Conservation (phyloP, 2,888 invertebrate genomes). For the Trypoxylon attenuatum region DNA sequence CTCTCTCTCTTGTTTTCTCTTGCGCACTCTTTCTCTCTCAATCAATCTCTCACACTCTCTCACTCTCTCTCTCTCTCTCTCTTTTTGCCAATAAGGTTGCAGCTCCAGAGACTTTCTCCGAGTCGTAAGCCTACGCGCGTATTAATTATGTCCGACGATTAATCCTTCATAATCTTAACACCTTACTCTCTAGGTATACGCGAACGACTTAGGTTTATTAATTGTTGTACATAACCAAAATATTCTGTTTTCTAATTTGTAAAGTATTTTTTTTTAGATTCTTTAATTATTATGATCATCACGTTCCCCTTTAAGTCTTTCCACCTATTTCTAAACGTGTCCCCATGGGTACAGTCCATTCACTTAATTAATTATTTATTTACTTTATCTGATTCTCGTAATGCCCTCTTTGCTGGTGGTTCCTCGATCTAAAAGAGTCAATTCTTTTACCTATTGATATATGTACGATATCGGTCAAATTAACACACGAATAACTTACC, state of each 20-base stretch:
- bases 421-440: constrained; percentile 65
- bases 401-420: constrained; percentile 72
- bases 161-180: constrained; percentile 65
- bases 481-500: constrained; percentile 63
- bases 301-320: constrained; percentile 59
- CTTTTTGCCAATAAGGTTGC: constrained; percentile 28
- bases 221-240: constrained; percentile 73
- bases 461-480: no score
- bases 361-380: constrained; percentile 72
- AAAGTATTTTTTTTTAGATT: constrained; percentile 67
- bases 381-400: constrained; percentile 71
- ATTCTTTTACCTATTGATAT: background rate
- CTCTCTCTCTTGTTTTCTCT: no score
- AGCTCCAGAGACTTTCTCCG: constrained; percentile 30
- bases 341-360: constrained; percentile 50
- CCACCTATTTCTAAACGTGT: constrained; percentile 49
- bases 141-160: constrained; percentile 58
- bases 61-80: no score
- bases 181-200: constrained; percentile 70
- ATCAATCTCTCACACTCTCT: no score
- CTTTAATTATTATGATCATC: constrained; percentile 60
- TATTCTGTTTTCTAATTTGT: constrained; percentile 73
- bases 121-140: constrained; percentile 51
- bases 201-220: constrained; percentile 71
- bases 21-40: no score